A percentile compares a stretch with the other conserved stretches of the same genome.
phyloP scores from a whole-genome alignment of 1,140 invertebrate genomes.

The Philaenus spumarius region DNA sequence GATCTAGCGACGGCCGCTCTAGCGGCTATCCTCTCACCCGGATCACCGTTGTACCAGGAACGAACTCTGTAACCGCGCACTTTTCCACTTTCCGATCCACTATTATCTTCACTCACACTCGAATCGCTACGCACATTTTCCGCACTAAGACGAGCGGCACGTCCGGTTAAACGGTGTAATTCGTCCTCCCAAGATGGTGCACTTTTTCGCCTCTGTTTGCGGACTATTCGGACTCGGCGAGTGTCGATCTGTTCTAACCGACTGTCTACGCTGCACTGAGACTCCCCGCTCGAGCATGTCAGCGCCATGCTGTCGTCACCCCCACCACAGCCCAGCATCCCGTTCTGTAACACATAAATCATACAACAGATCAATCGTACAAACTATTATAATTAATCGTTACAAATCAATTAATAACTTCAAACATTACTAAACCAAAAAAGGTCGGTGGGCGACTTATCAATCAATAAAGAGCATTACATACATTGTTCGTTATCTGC shows the following conservation, averaged over 20 bases:
- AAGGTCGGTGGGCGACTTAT: too few species aligned
- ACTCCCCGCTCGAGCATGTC: not conserved
- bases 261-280: not conserved
- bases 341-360: not conserved
- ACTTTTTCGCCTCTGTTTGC: not conserved
- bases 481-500: too few species aligned
- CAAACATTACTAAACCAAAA: too few species aligned
- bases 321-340: not conserved
- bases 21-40: not conserved
- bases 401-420: too few species aligned
- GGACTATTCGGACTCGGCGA: not conserved
- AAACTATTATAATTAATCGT: too few species aligned
- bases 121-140: not conserved
- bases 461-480: too few species aligned
- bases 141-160: not conserved
- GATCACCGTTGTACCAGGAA: not conserved
- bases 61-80: not conserved
- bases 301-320: not conserved
- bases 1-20: conserved; percentile 16
- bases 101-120: not conserved
- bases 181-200: not conserved
- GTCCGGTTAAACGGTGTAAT: not conserved
- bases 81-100: not conserved
- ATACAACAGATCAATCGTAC: too few species aligned
- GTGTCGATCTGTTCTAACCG: too few species aligned